phyloP scores from a whole-genome alignment of 1,140 invertebrate species.

The Drosophila prosaltans region DNA sequence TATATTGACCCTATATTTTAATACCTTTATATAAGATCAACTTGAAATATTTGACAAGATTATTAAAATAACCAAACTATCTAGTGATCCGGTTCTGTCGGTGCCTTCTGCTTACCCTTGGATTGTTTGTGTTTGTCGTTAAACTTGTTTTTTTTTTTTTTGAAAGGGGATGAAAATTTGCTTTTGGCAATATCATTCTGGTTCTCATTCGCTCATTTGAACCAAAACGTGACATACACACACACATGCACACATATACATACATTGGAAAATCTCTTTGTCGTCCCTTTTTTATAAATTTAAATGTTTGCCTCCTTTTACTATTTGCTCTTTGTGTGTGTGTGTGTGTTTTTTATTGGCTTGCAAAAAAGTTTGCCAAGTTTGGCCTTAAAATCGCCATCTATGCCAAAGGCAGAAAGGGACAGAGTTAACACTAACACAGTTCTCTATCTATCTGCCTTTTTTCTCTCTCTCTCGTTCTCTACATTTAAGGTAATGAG shows the following conservation, averaged over 20 bases:
- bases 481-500: constrained; percentile 76
- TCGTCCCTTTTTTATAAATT: constrained; percentile 42
- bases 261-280: constrained; percentile 27
- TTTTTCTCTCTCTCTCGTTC: constrained; percentile 13
- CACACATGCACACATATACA: constrained; percentile 22
- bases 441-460: background rate
- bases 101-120: background rate
- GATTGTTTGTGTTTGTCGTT: constrained; percentile 53
- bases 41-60: too few relatives aligned
- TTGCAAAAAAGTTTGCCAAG: constrained; percentile 42
- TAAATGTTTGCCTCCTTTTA: constrained; percentile 31
- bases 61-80: too few relatives aligned
- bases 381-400: constrained; percentile 52
- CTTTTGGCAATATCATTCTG: constrained; percentile 61
- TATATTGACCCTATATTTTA: too few relatives aligned
- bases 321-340: constrained; percentile 6
- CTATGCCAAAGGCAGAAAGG: constrained; percentile 20
- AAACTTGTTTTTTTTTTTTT: constrained; percentile 59
- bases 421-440: background rate
- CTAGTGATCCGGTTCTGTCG: too few relatives aligned
- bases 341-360: constrained; percentile 5
- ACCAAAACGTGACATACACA: constrained; percentile 52
- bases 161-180: constrained; percentile 20
- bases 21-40: too few relatives aligned
- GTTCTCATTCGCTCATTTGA: constrained; percentile 47